A percentile compares a stretch with the other conserved stretches of the same genome.
Conservation (phyloP, 1,140 invertebrate genomes). For the Scaptomyza montana region DNA sequence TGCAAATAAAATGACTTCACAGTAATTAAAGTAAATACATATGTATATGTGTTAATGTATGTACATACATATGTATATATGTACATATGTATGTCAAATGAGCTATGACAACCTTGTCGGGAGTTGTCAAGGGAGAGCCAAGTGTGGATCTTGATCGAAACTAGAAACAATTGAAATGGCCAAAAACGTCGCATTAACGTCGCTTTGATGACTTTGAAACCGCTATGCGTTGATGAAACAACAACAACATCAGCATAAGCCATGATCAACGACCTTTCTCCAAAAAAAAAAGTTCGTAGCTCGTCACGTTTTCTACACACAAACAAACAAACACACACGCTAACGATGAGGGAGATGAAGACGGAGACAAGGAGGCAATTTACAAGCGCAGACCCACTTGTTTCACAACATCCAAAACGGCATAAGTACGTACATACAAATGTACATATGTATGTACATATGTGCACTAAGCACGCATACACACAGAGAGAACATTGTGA, state of each 20-base stretch:
- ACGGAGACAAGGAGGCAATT: constrained; percentile 14
- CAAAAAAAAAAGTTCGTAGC: constrained; percentile 75
- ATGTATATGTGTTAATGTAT: constrained; percentile 2
- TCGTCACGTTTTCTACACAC: constrained; percentile 77
- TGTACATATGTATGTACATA: background rate
- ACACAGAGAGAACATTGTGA: constrained; percentile 36
- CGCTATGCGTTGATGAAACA: background rate
- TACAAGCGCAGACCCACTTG: constrained; percentile 27
- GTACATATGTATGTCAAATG: constrained; percentile 17
- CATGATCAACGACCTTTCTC: constrained; percentile 79
- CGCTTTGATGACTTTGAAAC: constrained; percentile 62
- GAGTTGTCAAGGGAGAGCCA: constrained; percentile 4
- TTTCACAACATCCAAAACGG: constrained; percentile 6
- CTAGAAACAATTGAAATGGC: constrained; percentile 74
- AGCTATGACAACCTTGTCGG: constrained; percentile 27
- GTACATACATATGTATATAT: constrained; percentile 7
- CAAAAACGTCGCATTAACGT: constrained; percentile 62
- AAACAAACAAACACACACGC: constrained; percentile 16
- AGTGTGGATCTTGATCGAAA: constrained; percentile 47
- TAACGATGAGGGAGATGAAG: background rate
- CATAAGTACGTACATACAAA: background rate
- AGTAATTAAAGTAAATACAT: background rate
- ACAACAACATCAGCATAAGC: constrained; percentile 40
- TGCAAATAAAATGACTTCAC: constrained; percentile 1
- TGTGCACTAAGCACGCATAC: constrained; percentile 9